phyloP scores from a whole-genome alignment of 2,797 vertebrate species.

The Labeo calbasu region DNA sequence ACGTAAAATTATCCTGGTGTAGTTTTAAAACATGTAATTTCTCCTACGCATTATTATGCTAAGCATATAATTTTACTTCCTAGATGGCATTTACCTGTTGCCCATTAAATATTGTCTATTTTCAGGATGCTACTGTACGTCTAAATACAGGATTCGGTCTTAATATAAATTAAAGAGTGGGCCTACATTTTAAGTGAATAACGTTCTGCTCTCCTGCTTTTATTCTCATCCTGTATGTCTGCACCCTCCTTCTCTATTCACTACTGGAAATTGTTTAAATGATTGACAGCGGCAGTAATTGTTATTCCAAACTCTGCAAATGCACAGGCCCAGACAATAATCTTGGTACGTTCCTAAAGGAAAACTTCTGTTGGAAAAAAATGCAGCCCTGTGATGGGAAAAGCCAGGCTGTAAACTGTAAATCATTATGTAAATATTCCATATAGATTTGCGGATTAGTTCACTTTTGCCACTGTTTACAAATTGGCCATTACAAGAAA shows the following conservation, averaged over 20 bases:
- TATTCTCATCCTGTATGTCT: not conserved
- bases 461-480: constrained; percentile 31
- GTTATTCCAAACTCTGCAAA: constrained; percentile 24
- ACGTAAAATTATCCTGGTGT: constrained; percentile 7
- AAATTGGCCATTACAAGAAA: constrained; percentile 37
- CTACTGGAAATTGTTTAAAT: constrained; percentile 8
- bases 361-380: constrained; percentile 14
- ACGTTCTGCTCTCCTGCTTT: not conserved
- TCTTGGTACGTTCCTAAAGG: not conserved
- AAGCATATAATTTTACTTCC: not conserved
- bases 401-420: not conserved
- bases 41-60: constrained; percentile 10
- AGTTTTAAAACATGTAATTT: constrained; percentile 15
- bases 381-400: not conserved
- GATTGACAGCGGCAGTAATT: constrained; percentile 21
- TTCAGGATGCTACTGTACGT: constrained; percentile 6
- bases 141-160: constrained; percentile 13
- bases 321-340: constrained; percentile 1
- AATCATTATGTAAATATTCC: constrained; percentile 9
- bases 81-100: constrained; percentile 13
- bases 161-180: constrained; percentile 12
- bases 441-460: constrained; percentile 9
- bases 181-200: not conserved
- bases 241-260: constrained; percentile 1
- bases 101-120: constrained; percentile 17